Conservation (phyloP, 2,797 vertebrate species). For the Diplodus sargus region DNA sequence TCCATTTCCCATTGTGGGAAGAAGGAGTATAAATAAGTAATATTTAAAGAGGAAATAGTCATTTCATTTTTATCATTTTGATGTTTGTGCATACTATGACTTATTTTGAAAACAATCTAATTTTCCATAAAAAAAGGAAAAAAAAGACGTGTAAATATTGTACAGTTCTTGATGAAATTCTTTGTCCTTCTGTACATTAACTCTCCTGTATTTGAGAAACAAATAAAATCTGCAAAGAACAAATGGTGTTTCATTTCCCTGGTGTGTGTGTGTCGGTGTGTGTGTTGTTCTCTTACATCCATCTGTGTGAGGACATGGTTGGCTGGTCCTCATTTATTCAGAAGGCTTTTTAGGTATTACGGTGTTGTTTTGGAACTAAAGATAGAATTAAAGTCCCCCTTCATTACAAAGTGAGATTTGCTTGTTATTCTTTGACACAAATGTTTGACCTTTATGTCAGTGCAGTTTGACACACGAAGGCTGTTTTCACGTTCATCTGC, state of each 20-base stretch:
- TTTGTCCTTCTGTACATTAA: conserved; percentile 89
- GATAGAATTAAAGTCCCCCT: background rate
- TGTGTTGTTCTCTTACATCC: background rate
- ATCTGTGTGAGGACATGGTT: background rate
- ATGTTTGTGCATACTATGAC: conserved; percentile 89
- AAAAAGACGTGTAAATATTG: conserved; percentile 88
- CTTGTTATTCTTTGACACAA: background rate
- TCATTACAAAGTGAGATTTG: background rate
- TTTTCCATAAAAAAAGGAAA: conserved; percentile 85
- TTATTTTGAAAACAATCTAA: conserved; percentile 90
- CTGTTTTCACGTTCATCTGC: background rate
- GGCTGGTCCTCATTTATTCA: background rate
- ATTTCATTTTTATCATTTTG: conserved; percentile 89
- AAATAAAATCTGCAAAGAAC: conserved; percentile 89
- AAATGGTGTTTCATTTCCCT: conserved; percentile 60
- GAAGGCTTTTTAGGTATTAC: background rate
- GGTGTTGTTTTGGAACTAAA: background rate
- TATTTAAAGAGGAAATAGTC: conserved; percentile 89
- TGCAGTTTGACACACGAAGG: background rate
- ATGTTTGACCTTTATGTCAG: background rate
- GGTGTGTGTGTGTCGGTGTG: background rate
- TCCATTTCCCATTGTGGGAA: conserved; percentile 80
- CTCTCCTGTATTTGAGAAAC: conserved; percentile 91
- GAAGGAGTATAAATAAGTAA: conserved; percentile 87
- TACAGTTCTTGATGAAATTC: conserved; percentile 90